A percentile compares a stretch with the other conserved stretches of the same genome.
Evolutionary conservation across 1,140 invertebrate species (phyloP).

Genomic region (Parapsyche elsis): DNA sequence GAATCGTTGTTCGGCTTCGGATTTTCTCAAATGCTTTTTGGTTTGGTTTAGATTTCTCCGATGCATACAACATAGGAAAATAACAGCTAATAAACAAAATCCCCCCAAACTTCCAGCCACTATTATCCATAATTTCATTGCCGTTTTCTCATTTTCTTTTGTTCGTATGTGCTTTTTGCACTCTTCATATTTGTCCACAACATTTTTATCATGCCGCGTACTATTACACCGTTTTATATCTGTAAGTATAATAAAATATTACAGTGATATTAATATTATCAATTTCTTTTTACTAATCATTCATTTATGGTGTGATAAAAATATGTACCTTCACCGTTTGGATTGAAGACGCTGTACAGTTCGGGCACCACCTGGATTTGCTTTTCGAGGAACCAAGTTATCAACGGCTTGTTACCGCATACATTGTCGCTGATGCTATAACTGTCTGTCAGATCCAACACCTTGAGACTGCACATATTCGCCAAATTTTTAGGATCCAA

Average conservation of each 20-base stretch:
- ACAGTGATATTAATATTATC: too few species aligned
- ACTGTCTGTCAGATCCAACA: constrained; percentile 63
- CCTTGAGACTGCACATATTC: constrained; percentile 62
- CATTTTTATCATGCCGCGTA: constrained; percentile 33
- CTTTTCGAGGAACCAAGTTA: constrained; percentile 62
- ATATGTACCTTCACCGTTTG: constrained; percentile 47
- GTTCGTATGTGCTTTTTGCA: constrained; percentile 57
- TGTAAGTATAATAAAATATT: constrained; percentile 57
- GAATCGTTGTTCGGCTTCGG: not conserved
- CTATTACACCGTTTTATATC: constrained; percentile 57
- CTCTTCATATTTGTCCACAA: constrained; percentile 55
- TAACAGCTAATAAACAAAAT: constrained; percentile 64
- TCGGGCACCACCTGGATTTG: constrained; percentile 59
- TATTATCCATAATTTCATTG: constrained; percentile 64
- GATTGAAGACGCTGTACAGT: constrained; percentile 43
- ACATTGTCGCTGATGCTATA: constrained; percentile 58
- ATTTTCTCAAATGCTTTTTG: too few species aligned
- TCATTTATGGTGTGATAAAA: too few species aligned
- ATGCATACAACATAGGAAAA: constrained; percentile 64
- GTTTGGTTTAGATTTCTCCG: constrained; percentile 64
- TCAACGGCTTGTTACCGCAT: constrained; percentile 60
- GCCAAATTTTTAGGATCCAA: constrained; percentile 61
- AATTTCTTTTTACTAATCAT: too few species aligned
- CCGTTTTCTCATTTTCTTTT: constrained; percentile 51
- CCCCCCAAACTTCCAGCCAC: constrained; percentile 62